Conservation (phyloP, 2,113 vertebrate species). For the Vireo altiloquus region DNA sequence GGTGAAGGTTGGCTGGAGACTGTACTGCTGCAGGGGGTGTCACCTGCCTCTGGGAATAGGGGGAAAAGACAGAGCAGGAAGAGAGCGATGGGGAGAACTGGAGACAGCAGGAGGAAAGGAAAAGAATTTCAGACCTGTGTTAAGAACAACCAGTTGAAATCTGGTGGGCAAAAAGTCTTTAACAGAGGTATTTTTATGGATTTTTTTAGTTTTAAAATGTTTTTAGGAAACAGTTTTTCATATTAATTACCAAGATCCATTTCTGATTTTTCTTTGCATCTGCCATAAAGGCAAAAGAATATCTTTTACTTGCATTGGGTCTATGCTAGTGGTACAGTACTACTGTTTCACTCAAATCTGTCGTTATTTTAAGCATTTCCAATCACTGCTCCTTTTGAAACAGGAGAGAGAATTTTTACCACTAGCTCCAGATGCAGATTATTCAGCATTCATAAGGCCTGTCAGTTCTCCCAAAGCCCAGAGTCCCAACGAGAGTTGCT, state of each 20-base stretch:
- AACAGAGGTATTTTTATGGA: neutral
- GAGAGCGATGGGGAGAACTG: neutral
- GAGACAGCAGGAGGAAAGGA: neutral
- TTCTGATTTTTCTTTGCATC: neutral
- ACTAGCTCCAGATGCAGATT: neutral
- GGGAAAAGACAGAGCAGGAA: neutral
- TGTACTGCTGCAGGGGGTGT: neutral
- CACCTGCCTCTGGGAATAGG: neutral
- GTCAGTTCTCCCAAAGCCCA: neutral
- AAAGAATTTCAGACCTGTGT: neutral
- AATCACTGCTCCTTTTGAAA: neutral
- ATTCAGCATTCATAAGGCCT: neutral
- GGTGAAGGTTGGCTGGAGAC: neutral
- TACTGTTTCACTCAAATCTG: neutral
- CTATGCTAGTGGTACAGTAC: neutral
- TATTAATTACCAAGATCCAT: neutral
- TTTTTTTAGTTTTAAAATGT: neutral
- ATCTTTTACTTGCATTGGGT: neutral
- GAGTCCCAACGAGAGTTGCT: neutral
- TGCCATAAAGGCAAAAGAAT: neutral
- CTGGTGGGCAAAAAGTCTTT: neutral
- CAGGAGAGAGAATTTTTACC: constrained; percentile 46
- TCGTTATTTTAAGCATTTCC: neutral
- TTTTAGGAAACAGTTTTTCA: neutral
- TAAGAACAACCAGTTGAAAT: neutral